Base-by-base conservation (phyloP, 2,113 vertebrate species). In the Tragelaphus buxtoni region DNA sequence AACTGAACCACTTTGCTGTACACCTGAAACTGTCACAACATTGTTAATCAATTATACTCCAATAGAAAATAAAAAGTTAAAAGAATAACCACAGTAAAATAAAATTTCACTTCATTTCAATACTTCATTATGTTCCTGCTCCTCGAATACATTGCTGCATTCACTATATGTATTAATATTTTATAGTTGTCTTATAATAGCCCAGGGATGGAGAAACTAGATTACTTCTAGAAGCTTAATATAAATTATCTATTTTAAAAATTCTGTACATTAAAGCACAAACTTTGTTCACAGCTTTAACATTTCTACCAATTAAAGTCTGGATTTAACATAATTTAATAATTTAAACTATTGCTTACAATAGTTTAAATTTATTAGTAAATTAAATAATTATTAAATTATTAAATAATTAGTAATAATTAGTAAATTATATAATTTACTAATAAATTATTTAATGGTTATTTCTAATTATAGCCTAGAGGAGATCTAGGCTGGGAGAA, bases 401-500 rank as follows among this genome's bases (percentile, higher is more conserved):
- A 39, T 39, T 39, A 39, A 39, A 39, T 39, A 39, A 39, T 39
- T 39, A 39, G 39, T 39, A 39, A 39, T 39, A 39, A 45, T 45
- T 45, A 45, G 45, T 45, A 45, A 45, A 45, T 47, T 47, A 47
- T 9, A 47, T 47, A 47, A 47, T 47, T 47, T 47, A 97, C 91
- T 55, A 95, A 93, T 90, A 96, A 95, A 76, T 96, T 11, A 96
- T 65, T 10, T 90, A 84, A 91, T 82, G 9, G 1, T 74, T 81
- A 82, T 95, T 76, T 4, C 98, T 98, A 97, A 94, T 94, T 98
- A 81, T 95, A 99, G 99, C 86, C 94, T 87, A 97, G 79, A 96
- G 98, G 97, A 86, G 91, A 93, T 94, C 77, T 90, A 94, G 97
- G 91, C 28, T 97, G 96, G 93, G 98, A 98, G 97, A 98, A 98